Conservation (phyloP, 2,888 invertebrate species). For the Drosophila hamatofila region DNA sequence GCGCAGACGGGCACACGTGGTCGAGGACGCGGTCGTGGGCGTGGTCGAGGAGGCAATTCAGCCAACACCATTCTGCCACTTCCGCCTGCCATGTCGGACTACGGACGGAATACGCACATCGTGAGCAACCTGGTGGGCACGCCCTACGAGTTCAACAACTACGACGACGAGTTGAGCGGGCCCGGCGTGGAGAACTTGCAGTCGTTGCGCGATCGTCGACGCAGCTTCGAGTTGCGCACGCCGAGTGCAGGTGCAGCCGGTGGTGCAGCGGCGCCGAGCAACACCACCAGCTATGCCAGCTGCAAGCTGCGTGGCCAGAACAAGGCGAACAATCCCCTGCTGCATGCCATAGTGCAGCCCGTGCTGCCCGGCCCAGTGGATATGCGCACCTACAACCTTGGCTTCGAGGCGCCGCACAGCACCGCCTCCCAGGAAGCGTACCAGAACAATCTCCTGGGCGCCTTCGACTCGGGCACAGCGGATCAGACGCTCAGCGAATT, state of each 20-base stretch:
- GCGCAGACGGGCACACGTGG: slow-evolving; percentile 70
- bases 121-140: slow-evolving; percentile 93
- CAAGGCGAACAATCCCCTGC: slow-evolving; percentile 82
- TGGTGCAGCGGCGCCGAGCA: slow-evolving; percentile 12
- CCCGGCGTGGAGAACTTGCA: slow-evolving; percentile 92
- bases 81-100: slow-evolving; percentile 82
- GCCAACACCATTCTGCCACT: slow-evolving; percentile 75
- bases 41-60: slow-evolving; percentile 85
- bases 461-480: slow-evolving; percentile 89
- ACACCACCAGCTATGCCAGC: slow-evolving; percentile 67
- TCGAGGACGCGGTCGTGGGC: slow-evolving; percentile 85
- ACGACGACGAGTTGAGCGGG: slow-evolving; percentile 93
- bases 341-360: slow-evolving; percentile 86
- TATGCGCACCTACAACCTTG: slow-evolving; percentile 93
- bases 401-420: slow-evolving; percentile 85
- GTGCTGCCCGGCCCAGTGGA: slow-evolving; percentile 94
- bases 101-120: slow-evolving; percentile 86
- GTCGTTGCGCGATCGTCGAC: slow-evolving; percentile 92
- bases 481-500: slow-evolving; percentile 90
- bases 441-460: slow-evolving; percentile 88
- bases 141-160: slow-evolving; percentile 93
- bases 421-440: slow-evolving; percentile 87
- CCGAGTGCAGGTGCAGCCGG: slow-evolving; percentile 42
- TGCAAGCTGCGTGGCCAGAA: slow-evolving; percentile 77
- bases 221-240: slow-evolving; percentile 89